Percentiles rank a stretch among this genome's conserved stretches.
Evolutionary conservation across 2,113 vertebrate species (phyloP).

Genomic region (Hippocampus guttulatus): DNA sequence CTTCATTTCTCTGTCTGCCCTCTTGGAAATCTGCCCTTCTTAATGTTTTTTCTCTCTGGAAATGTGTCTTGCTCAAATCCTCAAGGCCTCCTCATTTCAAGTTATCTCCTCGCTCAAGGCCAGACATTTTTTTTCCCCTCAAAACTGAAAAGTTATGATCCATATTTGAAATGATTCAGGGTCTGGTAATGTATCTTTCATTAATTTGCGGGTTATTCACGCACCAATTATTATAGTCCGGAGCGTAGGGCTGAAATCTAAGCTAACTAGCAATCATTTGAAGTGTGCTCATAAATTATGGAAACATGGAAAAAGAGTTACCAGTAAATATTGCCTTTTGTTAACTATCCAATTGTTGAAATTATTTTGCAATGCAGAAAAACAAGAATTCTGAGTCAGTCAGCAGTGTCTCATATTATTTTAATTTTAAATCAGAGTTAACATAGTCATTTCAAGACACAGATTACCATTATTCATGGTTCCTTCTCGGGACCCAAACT

Average conservation of each 20-base stretch:
- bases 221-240: neutral
- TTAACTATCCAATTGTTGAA: neutral
- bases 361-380: neutral
- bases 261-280: neutral
- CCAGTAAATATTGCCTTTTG: neutral
- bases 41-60: slow-evolving; percentile 19
- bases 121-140: neutral
- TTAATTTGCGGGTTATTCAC: neutral
- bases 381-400: no score
- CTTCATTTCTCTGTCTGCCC: slow-evolving; percentile 11
- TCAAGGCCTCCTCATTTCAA: slow-evolving; percentile 37
- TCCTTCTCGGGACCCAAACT: neutral
- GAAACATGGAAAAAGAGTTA: neutral
- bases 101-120: neutral
- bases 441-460: neutral
- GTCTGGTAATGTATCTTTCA: neutral
- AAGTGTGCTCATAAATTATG: neutral
- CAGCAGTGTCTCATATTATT: no score
- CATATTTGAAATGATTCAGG: neutral
- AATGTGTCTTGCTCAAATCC: slow-evolving; percentile 29
- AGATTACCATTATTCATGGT: neutral
- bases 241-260: neutral
- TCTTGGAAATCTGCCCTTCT: slow-evolving; percentile 29
- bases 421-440: neutral
- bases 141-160: neutral